Conservation (phyloP, 2,888 invertebrate genomes). For the Leucania comma region DNA sequence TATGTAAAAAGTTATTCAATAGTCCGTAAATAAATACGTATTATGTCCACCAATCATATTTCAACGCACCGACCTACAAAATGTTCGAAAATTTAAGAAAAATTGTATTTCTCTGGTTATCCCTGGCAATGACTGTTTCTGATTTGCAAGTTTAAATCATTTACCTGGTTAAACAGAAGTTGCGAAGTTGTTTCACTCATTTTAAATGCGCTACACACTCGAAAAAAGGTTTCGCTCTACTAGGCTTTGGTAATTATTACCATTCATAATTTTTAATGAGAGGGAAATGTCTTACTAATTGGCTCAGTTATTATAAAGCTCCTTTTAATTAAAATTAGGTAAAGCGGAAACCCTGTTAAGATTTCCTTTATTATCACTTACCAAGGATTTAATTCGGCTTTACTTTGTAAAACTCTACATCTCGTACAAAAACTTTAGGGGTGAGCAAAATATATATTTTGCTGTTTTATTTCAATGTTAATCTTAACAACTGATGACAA, state of each 20-base stretch:
- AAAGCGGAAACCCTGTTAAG: conserved; percentile 35
- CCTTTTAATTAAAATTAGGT: conserved; percentile 47
- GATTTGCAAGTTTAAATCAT: conserved; percentile 15
- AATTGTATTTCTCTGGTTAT: no score
- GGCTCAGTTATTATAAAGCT: conserved; percentile 30
- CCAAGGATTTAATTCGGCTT: conserved; percentile 34
- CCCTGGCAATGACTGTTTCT: no score
- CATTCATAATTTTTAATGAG: conserved; percentile 42
- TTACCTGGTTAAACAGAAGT: conserved; percentile 21
- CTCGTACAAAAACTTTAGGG: conserved; percentile 3
- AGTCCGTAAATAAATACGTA: no score
- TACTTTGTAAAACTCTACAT: conserved; percentile 12
- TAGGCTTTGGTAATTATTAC: conserved; percentile 24
- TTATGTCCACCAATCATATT: no score
- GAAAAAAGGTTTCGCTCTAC: conserved; percentile 25
- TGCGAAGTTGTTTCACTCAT: conserved; percentile 13
- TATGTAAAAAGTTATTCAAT: no score
- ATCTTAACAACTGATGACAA: no score
- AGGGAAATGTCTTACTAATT: conserved; percentile 43
- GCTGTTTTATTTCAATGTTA: not conserved
- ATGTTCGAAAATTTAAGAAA: no score
- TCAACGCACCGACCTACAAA: no score
- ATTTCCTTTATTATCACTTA: conserved; percentile 41
- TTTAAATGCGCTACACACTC: conserved; percentile 10
- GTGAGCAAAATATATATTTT: not conserved